A percentile compares a stretch with the other conserved stretches of the same genome.
Evolutionary conservation across 2,797 vertebrate species (phyloP).

Genomic region (Lithobates sylvaticus): DNA sequence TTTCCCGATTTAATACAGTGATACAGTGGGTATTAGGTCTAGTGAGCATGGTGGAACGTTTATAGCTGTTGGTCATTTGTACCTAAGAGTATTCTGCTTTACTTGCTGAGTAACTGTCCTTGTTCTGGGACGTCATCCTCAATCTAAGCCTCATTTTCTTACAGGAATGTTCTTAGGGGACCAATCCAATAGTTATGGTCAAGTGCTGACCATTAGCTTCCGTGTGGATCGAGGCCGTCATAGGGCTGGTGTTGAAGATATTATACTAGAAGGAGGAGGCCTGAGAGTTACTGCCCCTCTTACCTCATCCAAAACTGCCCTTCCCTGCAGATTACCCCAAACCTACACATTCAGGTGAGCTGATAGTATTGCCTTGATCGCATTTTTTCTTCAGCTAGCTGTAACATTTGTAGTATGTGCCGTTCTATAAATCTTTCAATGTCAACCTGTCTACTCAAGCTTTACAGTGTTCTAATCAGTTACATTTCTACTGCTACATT

Average conservation of each 20-base stretch:
- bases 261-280: slow-evolving; percentile 88
- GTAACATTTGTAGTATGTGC: not conserved
- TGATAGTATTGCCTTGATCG: not conserved
- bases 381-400: not conserved
- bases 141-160: not conserved
- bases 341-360: slow-evolving; percentile 87
- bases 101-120: too few relatives aligned
- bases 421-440: too few relatives aligned
- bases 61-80: too few relatives aligned
- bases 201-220: slow-evolving; percentile 85
- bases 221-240: slow-evolving; percentile 87
- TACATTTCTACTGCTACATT: too few relatives aligned
- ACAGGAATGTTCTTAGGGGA: slow-evolving; percentile 88
- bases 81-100: too few relatives aligned
- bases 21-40: not conserved
- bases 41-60: not conserved
- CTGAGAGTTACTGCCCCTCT: slow-evolving; percentile 81
- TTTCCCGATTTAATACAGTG: too few relatives aligned
- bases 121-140: not conserved
- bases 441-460: too few relatives aligned
- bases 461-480: too few relatives aligned
- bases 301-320: slow-evolving; percentile 76
- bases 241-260: slow-evolving; percentile 81
- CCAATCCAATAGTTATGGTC: slow-evolving; percentile 89
- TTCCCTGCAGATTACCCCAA: slow-evolving; percentile 86